These are phyloP conservation scores for Gerris lacustris DNA, from an alignment of 2,888 invertebrate genomes.

Conservation along the genomic window DNA sequence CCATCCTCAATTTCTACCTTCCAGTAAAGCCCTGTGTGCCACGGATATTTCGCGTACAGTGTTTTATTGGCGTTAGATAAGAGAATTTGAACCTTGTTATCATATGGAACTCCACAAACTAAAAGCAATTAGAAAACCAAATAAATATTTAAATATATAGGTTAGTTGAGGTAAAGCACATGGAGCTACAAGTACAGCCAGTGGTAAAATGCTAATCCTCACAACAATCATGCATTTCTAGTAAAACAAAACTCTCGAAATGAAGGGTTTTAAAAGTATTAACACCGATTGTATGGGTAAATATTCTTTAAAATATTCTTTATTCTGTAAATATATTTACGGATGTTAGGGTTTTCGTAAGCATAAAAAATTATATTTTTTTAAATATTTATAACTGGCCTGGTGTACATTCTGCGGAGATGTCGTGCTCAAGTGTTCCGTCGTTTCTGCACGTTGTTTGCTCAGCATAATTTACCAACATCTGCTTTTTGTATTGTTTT, in stretches of 20 bases:
- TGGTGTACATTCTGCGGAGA: neutral
- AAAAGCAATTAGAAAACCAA: neutral
- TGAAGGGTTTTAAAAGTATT: too few relatives aligned
- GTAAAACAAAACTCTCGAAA: too few relatives aligned
- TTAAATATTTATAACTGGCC: neutral
- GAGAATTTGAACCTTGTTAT: neutral
- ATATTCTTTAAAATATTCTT: too few relatives aligned
- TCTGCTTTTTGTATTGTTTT: neutral
- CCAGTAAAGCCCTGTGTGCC: conserved; percentile 15
- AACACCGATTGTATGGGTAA: too few relatives aligned
- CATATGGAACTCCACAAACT: neutral
- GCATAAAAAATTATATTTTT: too few relatives aligned
- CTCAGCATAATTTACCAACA: neutral
- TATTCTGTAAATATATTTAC: too few relatives aligned
- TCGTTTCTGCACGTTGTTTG: neutral
- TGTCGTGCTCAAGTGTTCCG: neutral
- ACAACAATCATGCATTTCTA: too few relatives aligned
- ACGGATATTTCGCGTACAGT: conserved; percentile 12
- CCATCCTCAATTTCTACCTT: neutral
- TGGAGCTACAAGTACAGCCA: too few relatives aligned
- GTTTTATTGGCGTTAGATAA: neutral
- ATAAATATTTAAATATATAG: too few relatives aligned
- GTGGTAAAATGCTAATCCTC: too few relatives aligned
- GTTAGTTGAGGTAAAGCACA: too few relatives aligned
- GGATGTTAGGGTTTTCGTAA: too few relatives aligned